A percentile compares a stretch with the other conserved stretches of the same genome.
These are phyloP conservation scores for Pollenia griseotomentosa DNA, from an alignment of 2,888 invertebrate genomes.

Conservation along the genomic window DNA sequence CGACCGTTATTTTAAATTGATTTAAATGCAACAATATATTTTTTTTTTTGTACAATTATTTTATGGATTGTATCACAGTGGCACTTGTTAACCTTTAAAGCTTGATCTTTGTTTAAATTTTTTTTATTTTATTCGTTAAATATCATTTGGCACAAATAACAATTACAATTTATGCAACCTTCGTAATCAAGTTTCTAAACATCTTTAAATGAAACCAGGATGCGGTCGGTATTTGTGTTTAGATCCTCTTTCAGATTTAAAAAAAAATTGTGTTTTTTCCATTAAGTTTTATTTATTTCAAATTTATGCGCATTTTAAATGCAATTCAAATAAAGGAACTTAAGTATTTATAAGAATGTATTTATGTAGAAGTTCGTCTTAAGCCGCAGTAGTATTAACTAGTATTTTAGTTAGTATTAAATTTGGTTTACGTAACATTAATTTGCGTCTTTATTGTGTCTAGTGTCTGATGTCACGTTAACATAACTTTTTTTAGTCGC, in stretches of 20 bases:
- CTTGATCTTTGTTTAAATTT: constrained; percentile 17
- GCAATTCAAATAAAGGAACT: constrained; percentile 8
- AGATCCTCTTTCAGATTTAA: constrained; percentile 58
- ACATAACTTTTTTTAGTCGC: constrained; percentile 28
- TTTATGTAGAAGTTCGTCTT: not conserved
- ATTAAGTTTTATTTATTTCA: constrained; percentile 13
- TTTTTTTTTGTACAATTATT: constrained; percentile 43
- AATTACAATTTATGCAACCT: constrained; percentile 41
- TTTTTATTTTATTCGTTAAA: constrained; percentile 36
- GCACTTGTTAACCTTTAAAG: constrained; percentile 70
- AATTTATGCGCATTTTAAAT: constrained; percentile 68
- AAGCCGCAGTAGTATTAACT: not conserved
- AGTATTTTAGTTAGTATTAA: not conserved
- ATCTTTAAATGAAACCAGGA: constrained; percentile 50
- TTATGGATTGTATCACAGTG: constrained; percentile 44
- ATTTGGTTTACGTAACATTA: constrained; percentile 55
- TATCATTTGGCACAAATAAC: constrained; percentile 51
- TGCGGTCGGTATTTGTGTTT: constrained; percentile 24
- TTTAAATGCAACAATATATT: constrained; percentile 35
- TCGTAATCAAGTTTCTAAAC: constrained; percentile 16
- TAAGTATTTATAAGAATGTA: not conserved
- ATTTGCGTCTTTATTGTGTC: constrained; percentile 61
- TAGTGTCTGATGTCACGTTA: constrained; percentile 65
- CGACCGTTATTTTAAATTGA: not conserved
- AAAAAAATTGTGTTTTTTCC: constrained; percentile 17